Conservation (phyloP, 1,140 invertebrate species). For the Camponotus pennsylvanicus region DNA sequence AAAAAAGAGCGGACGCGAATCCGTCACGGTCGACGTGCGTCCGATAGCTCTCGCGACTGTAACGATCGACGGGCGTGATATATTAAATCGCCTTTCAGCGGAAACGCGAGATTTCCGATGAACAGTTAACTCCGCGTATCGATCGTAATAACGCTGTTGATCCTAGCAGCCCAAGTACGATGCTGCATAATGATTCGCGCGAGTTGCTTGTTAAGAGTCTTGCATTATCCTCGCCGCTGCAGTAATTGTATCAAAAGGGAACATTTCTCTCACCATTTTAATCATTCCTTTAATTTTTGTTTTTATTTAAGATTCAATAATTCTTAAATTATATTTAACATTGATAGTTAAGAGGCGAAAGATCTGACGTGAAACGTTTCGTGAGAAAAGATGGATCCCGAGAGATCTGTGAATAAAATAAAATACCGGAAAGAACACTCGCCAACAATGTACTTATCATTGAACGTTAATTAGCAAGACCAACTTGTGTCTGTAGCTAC, state of each 20-base stretch:
- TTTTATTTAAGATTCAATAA: background rate
- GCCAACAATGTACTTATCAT: slow-evolving; percentile 75
- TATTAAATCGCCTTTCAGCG: slow-evolving; percentile 62
- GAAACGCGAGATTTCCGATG: slow-evolving; percentile 64
- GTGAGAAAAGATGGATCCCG: background rate
- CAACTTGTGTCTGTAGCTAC: slow-evolving; percentile 3
- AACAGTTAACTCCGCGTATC: slow-evolving; percentile 60
- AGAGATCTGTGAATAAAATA: background rate
- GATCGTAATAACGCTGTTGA: slow-evolving; percentile 53
- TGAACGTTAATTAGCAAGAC: slow-evolving; percentile 71
- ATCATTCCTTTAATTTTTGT: background rate
- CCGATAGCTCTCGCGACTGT: slow-evolving; percentile 63
- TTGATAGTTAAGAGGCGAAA: slow-evolving; percentile 5
- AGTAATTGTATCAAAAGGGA: background rate
- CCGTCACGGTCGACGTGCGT: slow-evolving; percentile 69
- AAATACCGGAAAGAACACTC: background rate
- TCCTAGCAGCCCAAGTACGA: slow-evolving; percentile 51
- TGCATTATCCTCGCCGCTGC: slow-evolving; percentile 11
- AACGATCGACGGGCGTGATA: slow-evolving; percentile 67
- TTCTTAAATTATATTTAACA: background rate
- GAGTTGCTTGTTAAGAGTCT: background rate
- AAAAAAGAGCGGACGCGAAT: slow-evolving; percentile 62
- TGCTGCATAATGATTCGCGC: slow-evolving; percentile 32
- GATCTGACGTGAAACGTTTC: background rate
- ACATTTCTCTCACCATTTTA: slow-evolving; percentile 15